These are phyloP conservation scores for Eospalax fontanierii DNA, from an alignment of 2,797 vertebrate genomes.

Conservation along the genomic window DNA sequence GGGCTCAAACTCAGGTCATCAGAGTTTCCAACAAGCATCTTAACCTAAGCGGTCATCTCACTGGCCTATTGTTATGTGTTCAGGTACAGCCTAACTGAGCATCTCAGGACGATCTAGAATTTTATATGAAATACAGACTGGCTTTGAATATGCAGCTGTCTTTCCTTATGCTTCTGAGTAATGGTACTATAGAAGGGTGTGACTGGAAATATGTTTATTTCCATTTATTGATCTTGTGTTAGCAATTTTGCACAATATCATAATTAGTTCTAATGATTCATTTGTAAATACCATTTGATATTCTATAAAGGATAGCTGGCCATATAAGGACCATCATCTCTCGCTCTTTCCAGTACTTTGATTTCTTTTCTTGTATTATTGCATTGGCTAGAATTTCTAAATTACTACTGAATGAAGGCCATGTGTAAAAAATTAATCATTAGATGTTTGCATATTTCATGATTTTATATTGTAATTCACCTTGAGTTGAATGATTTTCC, in stretches of 20 bases:
- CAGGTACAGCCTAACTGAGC: neutral
- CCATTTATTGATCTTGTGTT: neutral
- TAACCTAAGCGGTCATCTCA: neutral
- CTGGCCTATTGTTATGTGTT: neutral
- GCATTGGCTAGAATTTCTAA: neutral
- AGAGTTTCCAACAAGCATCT: neutral
- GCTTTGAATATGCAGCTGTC: neutral
- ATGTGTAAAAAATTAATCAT: neutral
- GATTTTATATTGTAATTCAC: neutral
- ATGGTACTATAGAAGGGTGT: neutral
- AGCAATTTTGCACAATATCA: neutral
- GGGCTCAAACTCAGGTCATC: neutral
- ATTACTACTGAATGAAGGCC: neutral
- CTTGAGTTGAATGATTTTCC: neutral
- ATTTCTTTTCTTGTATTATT: slow-evolving; percentile 41
- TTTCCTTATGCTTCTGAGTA: neutral
- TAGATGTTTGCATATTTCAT: neutral
- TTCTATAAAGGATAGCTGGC: neutral
- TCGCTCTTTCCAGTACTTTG: neutral
- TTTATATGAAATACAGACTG: neutral
- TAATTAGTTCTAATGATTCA: neutral
- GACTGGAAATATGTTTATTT: neutral
- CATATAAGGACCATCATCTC: neutral
- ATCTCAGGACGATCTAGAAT: neutral
- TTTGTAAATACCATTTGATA: neutral